Evolutionary conservation across 2,797 vertebrate species (phyloP), one percentile per base, ranked within the genome.

Genomic region (Ispidina picta): DNA sequence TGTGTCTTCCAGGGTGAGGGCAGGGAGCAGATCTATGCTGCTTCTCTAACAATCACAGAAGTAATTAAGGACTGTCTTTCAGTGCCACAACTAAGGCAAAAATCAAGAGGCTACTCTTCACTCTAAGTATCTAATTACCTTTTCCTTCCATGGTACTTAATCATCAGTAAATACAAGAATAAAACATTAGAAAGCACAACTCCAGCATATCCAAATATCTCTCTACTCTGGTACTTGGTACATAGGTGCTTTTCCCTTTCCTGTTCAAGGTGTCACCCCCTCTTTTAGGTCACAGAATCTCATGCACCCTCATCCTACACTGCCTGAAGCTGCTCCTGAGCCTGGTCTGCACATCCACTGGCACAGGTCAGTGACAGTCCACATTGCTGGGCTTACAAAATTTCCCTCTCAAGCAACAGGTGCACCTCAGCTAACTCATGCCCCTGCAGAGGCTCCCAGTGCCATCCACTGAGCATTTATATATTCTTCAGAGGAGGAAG

Each of bases 331-430:
- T 70, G 63, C 46, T 83, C 39, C 79, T 37, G 62, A 94, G 21
- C 55, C 68, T 51, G 49, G 14, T 59, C 23, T 55, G 14, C 15
- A 6, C 4, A 44, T 20, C 6, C 31, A 29, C 51, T 1, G 1
- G 25, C 65, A 48, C 10, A 15, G 39, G 18, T 39, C 37, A 39
- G 37, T 1, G 1, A 65, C 28, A 66, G 51, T 22, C 43, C 5
- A 0, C 31, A 10, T 25, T 85, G 62, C 17, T 7, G 11, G 60
- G 28, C 39, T 78, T 41, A 29, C 56, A 63, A 44, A 87, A 59
- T 37, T 75, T 75, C 29, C 12, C 7, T 39, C 37, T 25, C 14
- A 29, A 25, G 59, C 5, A 0, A 8, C 0, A 0, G 70, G 52
- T 10, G 14, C 44, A 83, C n/a, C 63, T 56, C 6, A 1, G 39